Evolutionary conservation across 2,113 vertebrate species (phyloP), one percentile per base, ranked within the genome.

Genomic region (Chaetodon trifascialis): DNA sequence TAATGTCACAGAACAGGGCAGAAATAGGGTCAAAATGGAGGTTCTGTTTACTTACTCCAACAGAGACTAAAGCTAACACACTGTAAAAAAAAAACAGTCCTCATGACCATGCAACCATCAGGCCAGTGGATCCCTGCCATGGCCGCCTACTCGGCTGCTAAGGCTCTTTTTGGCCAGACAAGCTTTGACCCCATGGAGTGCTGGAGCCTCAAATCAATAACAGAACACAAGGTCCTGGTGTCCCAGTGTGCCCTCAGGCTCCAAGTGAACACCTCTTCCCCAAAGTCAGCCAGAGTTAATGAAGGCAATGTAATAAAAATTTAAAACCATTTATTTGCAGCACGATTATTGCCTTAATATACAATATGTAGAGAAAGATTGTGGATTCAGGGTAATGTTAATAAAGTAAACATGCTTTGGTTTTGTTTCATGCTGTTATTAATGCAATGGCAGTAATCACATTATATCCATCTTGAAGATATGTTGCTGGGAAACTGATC

Each of bases 151-250:
- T 80, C 6, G 3, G 17, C 36, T 0, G 65, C 58, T 66, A 38
- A 81, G 66, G 76, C 67, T 86, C 75, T 80, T 25, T 49, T 73
- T 62, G 60, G 34, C 54, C 62, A 76, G 82, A 72, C 52, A 70
- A 47, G 46, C 68, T 56, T 70, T 79, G 54, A 86, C 74, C 86
- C 70, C 73, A 69, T 79, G 47, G 65, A 60, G 75, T 34, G 73
- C 65, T 42, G 60, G 46, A 82, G 52, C 81, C 68, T 82, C 21
- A 44, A 68, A 85, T 91, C 82, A 82, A 80, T 88, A 90, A 79
- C 73, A 86, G 80, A 82, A 54, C 68, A 40, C 30, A 59, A 46
- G 73, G 76, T 83, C 78, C 58, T 19, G 60, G 55, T 69, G 74
- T 64, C 70, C 52, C 47, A 46, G 21, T 36, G 42, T 46, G 62